phyloP scores from a whole-genome alignment of 2,888 invertebrate species.

The Panzeria rudis region DNA sequence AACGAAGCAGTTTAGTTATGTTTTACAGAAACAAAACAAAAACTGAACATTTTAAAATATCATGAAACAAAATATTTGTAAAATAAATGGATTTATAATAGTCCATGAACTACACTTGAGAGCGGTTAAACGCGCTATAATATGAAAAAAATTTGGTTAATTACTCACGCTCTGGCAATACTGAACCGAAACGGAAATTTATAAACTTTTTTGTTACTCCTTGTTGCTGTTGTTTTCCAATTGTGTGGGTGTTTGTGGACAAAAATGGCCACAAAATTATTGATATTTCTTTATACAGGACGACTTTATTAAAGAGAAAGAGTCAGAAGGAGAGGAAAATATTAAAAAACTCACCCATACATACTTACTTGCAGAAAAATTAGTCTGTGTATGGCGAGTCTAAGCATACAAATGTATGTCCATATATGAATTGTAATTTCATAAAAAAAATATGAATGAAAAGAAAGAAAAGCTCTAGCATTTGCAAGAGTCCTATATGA shows the following conservation, averaged over 20 bases:
- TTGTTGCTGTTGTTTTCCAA: slow-evolving; percentile 28
- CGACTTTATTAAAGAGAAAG: not conserved
- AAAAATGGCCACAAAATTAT: slow-evolving; percentile 43
- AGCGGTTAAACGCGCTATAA: not conserved
- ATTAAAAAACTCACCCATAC: not conserved
- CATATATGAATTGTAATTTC: not conserved
- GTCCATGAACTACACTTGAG: not conserved
- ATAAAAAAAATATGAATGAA: slow-evolving; percentile 49
- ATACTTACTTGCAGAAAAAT: not conserved
- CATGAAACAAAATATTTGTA: no score
- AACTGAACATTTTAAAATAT: no score
- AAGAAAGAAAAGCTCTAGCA: slow-evolving; percentile 23
- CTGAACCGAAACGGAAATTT: not conserved
- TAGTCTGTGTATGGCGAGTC: slow-evolving; percentile 4
- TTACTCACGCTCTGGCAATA: not conserved
- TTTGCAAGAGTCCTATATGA: not conserved
- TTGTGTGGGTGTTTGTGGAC: slow-evolving; percentile 45
- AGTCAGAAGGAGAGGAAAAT: slow-evolving; percentile 21
- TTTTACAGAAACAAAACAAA: no score
- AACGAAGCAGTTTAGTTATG: no score
- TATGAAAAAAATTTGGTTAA: not conserved
- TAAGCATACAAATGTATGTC: not conserved
- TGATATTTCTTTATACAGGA: slow-evolving; percentile 30
- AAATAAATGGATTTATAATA: not conserved
- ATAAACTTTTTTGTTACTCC: slow-evolving; percentile 4